Evolutionary conservation across 2,113 vertebrate genomes (phyloP).

Genomic region (Alces alces): DNA sequence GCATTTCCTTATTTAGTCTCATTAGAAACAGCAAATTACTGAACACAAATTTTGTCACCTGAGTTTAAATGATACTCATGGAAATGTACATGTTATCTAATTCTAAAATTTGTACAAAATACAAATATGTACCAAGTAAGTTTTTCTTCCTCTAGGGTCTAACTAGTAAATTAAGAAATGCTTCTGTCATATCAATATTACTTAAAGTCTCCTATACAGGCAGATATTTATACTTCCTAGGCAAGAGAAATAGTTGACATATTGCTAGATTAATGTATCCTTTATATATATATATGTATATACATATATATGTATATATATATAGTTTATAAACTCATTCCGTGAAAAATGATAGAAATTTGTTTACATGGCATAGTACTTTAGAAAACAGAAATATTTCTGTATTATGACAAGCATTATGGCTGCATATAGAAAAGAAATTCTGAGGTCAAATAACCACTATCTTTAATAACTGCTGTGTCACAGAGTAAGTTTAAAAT

Average conservation of each 20-base stretch:
- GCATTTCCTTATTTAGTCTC: not conserved
- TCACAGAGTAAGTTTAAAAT: slow-evolving; percentile 33
- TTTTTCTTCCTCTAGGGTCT: not conserved
- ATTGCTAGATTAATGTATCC: not conserved
- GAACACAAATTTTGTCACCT: not conserved
- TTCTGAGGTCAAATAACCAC: not conserved
- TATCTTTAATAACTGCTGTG: not conserved
- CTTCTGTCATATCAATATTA: not conserved
- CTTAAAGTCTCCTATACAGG: not conserved
- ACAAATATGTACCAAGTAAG: not conserved
- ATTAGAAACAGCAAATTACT: not conserved
- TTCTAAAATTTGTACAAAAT: not conserved
- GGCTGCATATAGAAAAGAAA: not conserved
- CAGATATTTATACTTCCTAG: not conserved
- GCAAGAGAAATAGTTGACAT: not conserved
- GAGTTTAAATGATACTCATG: not conserved
- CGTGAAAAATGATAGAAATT: slow-evolving; percentile 23
- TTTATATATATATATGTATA: not conserved
- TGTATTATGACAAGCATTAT: not conserved
- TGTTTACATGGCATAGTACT: not conserved
- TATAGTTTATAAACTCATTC: not conserved
- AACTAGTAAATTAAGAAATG: not conserved
- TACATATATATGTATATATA: not conserved
- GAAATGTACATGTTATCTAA: not conserved
- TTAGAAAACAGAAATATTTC: not conserved